Base-by-base conservation (phyloP, 2,888 invertebrate species). In the Fabriciana adippe region DNA sequence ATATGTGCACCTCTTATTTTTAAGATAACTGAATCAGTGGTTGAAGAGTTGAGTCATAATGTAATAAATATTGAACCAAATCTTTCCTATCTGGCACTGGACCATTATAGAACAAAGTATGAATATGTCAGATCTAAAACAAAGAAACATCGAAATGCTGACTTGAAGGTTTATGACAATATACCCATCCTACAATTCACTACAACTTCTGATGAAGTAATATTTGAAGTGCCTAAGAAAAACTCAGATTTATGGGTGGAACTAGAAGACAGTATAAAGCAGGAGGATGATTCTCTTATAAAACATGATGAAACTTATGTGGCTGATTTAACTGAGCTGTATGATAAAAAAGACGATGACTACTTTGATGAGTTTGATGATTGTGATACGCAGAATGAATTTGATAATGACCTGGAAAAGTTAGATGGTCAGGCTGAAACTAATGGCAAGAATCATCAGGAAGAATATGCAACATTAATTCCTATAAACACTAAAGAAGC, bases 401-500 rank as follows among this genome's bases (percentile, higher is more conserved):
- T 59, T 47, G 72, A 72, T 6, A 64, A 68, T 60, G 77, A 76
- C 70, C 72, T 72, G 55, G 69, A 55, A 50, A 64, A 56, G 59
- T 48, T 67, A 13, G 65, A 68, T n/a, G 56, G 69, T 41, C 64
- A 56, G 63, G 64, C 53, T 60, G 70, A 73, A 26, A 16, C 54
- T 0, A 56, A 80, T 54, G 88, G 88, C 0, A 78, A 81, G 0
- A 81, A 79, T 64, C 77, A 88, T 41, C 83, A 89, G 18, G 84
- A 86, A 57, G 90, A 91, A 67, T 92, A 89, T 79, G 92, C 89
- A 1, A 82, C 75, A n/a, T 76, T 90, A 65, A 76, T 85, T 6
- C 86, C 88, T 0, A 84, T 92, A 68, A 80, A 87, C 0, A 76
- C 81, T 8, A 84, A 83, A 66, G 92, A 92, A 67, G 87, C 90